These are phyloP conservation scores for Perca fluviatilis DNA, from an alignment of 2,113 vertebrate species.

Conservation along the genomic window DNA sequence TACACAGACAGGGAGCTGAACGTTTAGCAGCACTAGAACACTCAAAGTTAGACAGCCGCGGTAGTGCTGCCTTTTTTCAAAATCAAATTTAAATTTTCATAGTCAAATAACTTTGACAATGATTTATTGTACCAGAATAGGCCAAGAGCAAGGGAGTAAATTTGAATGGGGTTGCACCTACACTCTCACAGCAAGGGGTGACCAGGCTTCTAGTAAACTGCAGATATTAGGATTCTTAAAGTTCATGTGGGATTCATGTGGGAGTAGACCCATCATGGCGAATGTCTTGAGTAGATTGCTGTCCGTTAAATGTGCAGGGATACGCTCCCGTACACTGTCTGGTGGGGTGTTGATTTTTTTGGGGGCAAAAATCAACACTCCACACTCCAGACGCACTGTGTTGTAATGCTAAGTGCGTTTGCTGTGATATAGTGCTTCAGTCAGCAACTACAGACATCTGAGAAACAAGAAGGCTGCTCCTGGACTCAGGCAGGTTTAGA, in stretches of 20 bases:
- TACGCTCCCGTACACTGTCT: background rate
- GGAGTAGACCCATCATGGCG: background rate
- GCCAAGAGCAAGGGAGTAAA: slow-evolving; percentile 1
- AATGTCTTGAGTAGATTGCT: background rate
- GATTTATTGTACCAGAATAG: slow-evolving; percentile 11
- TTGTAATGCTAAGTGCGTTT: slow-evolving; percentile 35
- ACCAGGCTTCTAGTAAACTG: slow-evolving; percentile 5
- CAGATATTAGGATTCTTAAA: background rate
- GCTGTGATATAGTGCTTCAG: slow-evolving; percentile 47
- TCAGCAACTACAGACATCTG: slow-evolving; percentile 48
- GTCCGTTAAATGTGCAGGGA: background rate
- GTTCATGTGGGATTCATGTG: background rate
- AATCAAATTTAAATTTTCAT: too few species aligned
- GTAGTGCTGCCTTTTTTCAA: too few species aligned
- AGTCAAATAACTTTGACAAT: background rate
- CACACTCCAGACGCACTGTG: slow-evolving; percentile 19
- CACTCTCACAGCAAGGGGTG: background rate
- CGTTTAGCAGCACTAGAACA: too few species aligned
- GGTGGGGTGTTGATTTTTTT: slow-evolving; percentile 15
- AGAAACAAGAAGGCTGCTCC: slow-evolving; percentile 38
- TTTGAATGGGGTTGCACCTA: background rate
- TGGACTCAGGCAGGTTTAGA: slow-evolving; percentile 19
- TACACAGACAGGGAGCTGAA: too few species aligned
- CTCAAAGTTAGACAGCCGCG: too few species aligned
- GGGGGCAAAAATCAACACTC: slow-evolving; percentile 3